Conservation (phyloP, 1,140 invertebrate species). For the Drosophila lacteicornis region DNA sequence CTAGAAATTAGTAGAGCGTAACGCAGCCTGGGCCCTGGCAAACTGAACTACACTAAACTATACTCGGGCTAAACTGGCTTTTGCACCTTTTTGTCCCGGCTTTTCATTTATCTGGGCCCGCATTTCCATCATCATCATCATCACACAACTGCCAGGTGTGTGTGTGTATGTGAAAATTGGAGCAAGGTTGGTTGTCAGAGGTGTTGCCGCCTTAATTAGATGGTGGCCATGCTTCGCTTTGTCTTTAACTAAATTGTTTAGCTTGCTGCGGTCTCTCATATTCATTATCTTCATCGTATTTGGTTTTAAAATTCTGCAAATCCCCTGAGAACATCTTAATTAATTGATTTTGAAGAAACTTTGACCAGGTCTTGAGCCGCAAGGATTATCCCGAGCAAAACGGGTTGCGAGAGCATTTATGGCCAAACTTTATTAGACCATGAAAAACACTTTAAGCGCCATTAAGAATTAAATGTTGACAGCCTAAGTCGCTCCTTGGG, state of each 20-base stretch:
- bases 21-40: slow-evolving; percentile 23
- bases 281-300: slow-evolving; percentile 30
- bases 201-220: slow-evolving; percentile 49
- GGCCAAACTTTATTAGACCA: slow-evolving; percentile 40
- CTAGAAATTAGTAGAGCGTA: slow-evolving; percentile 81
- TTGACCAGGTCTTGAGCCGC: slow-evolving; percentile 20
- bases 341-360: slow-evolving; percentile 46
- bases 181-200: slow-evolving; percentile 49
- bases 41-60: slow-evolving; percentile 26
- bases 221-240: slow-evolving; percentile 32
- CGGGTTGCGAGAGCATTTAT: slow-evolving; percentile 23
- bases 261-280: slow-evolving; percentile 7
- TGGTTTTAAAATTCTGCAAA: not conserved
- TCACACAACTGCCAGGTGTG: not conserved
- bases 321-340: slow-evolving; percentile 30
- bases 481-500: slow-evolving; percentile 35
- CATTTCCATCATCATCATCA: slow-evolving; percentile 22
- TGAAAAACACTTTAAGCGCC: slow-evolving; percentile 39
- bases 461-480: slow-evolving; percentile 49
- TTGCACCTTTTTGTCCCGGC: slow-evolving; percentile 45
- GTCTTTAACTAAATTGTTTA: slow-evolving; percentile 30
- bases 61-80: slow-evolving; percentile 38
- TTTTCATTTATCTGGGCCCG: slow-evolving; percentile 45
- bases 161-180: slow-evolving; percentile 24
- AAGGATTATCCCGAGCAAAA: slow-evolving; percentile 25